Conservation (phyloP, 2,113 vertebrate genomes). For the Australoheros scitulus region DNA sequence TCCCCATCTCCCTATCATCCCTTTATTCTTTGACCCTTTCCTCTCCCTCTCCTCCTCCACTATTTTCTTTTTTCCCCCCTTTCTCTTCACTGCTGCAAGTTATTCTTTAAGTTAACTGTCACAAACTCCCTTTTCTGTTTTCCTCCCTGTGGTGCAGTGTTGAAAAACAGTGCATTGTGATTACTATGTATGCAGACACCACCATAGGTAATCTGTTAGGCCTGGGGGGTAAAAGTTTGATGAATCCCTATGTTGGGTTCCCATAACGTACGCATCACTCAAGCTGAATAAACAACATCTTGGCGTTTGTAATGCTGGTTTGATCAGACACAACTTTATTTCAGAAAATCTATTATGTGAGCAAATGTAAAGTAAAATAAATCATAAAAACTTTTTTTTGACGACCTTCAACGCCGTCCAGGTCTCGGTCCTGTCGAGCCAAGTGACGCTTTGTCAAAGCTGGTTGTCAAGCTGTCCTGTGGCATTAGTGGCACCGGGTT, state of each 20-base stretch:
- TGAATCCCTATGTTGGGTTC: neutral
- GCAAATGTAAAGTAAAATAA: neutral
- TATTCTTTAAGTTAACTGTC: slow-evolving; percentile 13
- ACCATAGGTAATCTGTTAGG: neutral
- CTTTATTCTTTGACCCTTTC: slow-evolving; percentile 54
- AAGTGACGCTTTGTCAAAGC: neutral
- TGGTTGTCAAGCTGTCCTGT: neutral
- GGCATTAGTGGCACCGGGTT: neutral
- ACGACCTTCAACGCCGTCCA: neutral
- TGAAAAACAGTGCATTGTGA: neutral
- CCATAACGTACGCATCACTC: neutral
- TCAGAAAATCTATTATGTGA: too few relatives aligned
- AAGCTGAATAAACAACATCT: neutral
- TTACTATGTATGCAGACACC: neutral
- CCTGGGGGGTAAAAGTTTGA: neutral
- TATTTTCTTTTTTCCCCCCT: slow-evolving; percentile 7
- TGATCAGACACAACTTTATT: too few relatives aligned
- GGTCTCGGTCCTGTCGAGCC: neutral
- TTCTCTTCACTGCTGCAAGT: slow-evolving; percentile 14
- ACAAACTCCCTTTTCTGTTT: neutral
- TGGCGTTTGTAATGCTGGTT: too few relatives aligned
- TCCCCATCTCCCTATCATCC: slow-evolving; percentile 45
- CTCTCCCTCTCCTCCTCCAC: slow-evolving; percentile 21
- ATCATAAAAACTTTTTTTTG: neutral
- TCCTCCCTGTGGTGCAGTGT: neutral